Percentiles rank a stretch among this genome's conserved stretches.
Evolutionary conservation across 1,140 invertebrate genomes (phyloP).

Genomic region (Nephotettix cincticeps): DNA sequence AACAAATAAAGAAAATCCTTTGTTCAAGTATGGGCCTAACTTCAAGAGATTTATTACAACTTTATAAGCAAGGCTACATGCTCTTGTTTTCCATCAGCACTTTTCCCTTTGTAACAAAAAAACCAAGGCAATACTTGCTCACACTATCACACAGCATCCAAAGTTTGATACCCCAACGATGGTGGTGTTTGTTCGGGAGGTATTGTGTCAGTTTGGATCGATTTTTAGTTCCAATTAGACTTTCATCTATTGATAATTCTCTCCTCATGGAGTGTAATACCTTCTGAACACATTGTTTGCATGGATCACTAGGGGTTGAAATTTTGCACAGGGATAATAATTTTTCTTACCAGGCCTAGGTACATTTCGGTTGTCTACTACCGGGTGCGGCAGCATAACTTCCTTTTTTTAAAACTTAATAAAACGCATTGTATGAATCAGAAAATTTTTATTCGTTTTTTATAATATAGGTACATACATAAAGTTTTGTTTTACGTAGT

Average conservation of each 20-base stretch:
- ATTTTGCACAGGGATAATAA: conserved; percentile 38
- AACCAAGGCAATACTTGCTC: conserved; percentile 39
- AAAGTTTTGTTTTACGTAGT: too few species aligned
- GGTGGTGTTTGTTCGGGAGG: conserved; percentile 42
- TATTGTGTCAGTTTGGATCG: conserved; percentile 37
- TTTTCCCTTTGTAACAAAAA: conserved; percentile 36
- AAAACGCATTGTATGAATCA: too few species aligned
- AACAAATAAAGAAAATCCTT: conserved; percentile 39
- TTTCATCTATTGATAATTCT: conserved; percentile 40
- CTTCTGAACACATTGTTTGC: conserved; percentile 39
- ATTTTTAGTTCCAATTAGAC: conserved; percentile 37
- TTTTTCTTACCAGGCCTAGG: background rate
- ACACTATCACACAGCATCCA: conserved; percentile 39
- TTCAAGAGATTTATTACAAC: conserved; percentile 40
- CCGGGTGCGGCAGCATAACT: too few species aligned
- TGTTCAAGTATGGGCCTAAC: conserved; percentile 40
- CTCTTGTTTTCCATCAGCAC: conserved; percentile 34
- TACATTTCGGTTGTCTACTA: background rate
- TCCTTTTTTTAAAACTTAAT: too few species aligned
- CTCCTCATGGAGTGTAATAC: conserved; percentile 38
- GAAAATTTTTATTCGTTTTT: too few species aligned
- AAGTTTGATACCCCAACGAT: conserved; percentile 40
- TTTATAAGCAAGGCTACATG: conserved; percentile 35
- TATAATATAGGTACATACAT: too few species aligned
- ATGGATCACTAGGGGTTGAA: conserved; percentile 38